A percentile compares a stretch with the other conserved stretches of the same genome.
These are phyloP conservation scores for Aporrectodea caliginosa DNA, from an alignment of 1,140 invertebrate genomes.

Conservation along the genomic window DNA sequence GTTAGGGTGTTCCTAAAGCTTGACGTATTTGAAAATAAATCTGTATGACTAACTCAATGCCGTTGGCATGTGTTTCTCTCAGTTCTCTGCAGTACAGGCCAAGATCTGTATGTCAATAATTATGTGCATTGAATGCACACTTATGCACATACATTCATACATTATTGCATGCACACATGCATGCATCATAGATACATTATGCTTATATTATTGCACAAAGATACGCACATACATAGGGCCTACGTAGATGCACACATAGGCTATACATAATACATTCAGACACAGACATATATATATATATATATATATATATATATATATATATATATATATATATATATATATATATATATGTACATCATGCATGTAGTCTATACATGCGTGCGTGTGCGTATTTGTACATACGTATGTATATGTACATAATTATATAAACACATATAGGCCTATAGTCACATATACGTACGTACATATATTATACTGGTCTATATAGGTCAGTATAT, in stretches of 20 bases:
- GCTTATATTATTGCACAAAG: not conserved
- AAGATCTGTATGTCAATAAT: not conserved
- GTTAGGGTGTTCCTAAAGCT: too few relatives aligned
- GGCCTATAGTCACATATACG: not conserved
- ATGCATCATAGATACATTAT: not conserved
- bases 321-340: not conserved
- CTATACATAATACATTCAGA: not conserved
- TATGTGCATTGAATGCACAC: not conserved
- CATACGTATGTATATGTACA: not conserved
- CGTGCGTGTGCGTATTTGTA: not conserved
- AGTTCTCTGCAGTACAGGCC: too few relatives aligned
- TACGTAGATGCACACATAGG: too few relatives aligned
- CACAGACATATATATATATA: not conserved
- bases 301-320: not conserved
- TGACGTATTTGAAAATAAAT: too few relatives aligned
- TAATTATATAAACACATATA: conserved; percentile 1
- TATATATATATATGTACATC: not conserved
- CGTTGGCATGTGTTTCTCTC: too few relatives aligned
- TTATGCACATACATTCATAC: not conserved
- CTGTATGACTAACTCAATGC: too few relatives aligned
- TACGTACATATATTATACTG: not conserved
- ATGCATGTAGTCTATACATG: not conserved
- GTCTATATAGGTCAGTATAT: not conserved
- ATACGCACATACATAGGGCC: not conserved
- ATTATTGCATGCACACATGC: not conserved